Evolutionary conservation across 2,888 invertebrate species (phyloP).

Genomic region (Zhuqinia jingwanae): DNA sequence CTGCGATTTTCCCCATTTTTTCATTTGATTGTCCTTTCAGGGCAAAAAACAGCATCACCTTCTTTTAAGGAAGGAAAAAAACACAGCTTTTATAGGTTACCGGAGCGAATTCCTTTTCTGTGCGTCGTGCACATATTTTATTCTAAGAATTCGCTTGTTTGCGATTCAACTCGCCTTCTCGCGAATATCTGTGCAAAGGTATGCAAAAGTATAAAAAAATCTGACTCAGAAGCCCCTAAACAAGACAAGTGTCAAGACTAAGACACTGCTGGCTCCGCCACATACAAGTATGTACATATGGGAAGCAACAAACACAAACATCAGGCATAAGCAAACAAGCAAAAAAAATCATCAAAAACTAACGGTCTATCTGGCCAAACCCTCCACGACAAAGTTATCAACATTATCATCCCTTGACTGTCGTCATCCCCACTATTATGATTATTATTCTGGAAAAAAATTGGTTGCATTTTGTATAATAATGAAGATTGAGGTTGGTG

Average conservation of each 20-base stretch:
- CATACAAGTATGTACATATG: neutral
- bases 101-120: neutral
- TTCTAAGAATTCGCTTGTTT: no score
- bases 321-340: no score
- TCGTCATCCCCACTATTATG: neutral
- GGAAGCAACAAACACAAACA: neutral
- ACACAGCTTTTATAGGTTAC: neutral
- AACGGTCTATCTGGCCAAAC: neutral
- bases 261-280: neutral
- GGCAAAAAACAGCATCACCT: neutral
- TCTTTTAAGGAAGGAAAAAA: neutral
- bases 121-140: neutral
- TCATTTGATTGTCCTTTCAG: neutral
- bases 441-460: slow-evolving; percentile 31
- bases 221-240: no score
- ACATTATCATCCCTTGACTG: neutral
- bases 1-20: neutral
- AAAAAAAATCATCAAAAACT: neutral
- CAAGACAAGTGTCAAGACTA: no score
- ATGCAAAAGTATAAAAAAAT: no score
- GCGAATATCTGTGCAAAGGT: no score
- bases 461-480: slow-evolving; percentile 23
- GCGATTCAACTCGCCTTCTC: no score
- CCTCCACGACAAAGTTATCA: neutral
- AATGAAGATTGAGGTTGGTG: slow-evolving; percentile 16